A percentile compares a stretch with the other conserved stretches of the same genome.
These are phyloP conservation scores for Cancer borealis DNA, from an alignment of 2,888 invertebrate species.

Conservation along the genomic window DNA sequence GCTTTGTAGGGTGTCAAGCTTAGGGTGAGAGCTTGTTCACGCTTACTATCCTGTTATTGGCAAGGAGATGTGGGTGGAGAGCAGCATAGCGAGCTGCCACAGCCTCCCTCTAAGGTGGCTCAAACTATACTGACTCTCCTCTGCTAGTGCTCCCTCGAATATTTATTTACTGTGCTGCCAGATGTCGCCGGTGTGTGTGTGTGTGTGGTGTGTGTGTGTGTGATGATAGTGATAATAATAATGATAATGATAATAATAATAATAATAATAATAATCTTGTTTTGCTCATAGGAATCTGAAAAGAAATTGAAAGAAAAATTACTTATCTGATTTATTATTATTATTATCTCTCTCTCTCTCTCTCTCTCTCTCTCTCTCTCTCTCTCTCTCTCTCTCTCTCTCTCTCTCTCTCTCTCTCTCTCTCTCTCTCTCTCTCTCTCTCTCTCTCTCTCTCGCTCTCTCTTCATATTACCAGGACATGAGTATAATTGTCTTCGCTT, in stretches of 20 bases:
- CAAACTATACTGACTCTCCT: constrained; percentile 63
- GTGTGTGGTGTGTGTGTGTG: constrained; percentile 40
- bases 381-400: background rate
- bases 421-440: no score
- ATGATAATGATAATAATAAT: background rate
- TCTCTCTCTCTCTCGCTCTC: no score
- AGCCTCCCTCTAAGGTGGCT: constrained; percentile 38
- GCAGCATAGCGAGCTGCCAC: background rate
- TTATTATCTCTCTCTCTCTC: no score
- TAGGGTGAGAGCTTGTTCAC: background rate
- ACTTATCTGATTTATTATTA: background rate
- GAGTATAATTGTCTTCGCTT: no score
- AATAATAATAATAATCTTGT: no score
- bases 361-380: background rate
- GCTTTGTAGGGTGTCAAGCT: background rate
- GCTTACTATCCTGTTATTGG: background rate
- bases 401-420: background rate
- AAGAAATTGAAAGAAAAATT: background rate
- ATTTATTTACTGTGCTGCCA: constrained; percentile 72
- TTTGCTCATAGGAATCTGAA: no score
- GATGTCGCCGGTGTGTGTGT: constrained; percentile 65
- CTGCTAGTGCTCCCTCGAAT: constrained; percentile 59
- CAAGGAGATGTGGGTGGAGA: background rate
- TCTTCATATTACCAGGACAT: no score
- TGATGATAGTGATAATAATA: background rate